phyloP scores from a whole-genome alignment of 2,888 invertebrate species.

The Ommatoiulus sabulosus region DNA sequence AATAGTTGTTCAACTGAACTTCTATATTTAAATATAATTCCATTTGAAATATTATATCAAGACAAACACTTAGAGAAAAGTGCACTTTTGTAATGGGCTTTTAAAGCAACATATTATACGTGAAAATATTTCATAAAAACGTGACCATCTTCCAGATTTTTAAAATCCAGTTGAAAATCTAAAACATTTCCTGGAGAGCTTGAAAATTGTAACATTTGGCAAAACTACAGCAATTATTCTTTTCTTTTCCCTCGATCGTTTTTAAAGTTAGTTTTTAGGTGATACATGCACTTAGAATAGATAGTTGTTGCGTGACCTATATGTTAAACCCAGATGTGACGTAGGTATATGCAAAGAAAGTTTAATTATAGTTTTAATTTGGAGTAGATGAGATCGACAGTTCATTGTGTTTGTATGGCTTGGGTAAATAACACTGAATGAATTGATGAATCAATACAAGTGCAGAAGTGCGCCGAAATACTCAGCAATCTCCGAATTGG shows the following conservation, averaged over 20 bases:
- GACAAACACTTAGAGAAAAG: too few relatives aligned
- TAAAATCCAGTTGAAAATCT: too few relatives aligned
- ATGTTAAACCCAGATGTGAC: neutral
- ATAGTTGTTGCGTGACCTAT: neutral
- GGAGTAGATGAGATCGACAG: conserved; percentile 14
- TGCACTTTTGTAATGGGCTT: too few relatives aligned
- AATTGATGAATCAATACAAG: conserved; percentile 12
- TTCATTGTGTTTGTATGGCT: conserved; percentile 26
- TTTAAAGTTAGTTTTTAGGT: neutral
- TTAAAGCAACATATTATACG: too few relatives aligned
- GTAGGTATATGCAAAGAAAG: neutral
- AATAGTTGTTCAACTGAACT: too few relatives aligned
- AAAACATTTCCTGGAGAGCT: too few relatives aligned
- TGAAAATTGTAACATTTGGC: too few relatives aligned
- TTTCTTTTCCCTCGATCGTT: neutral
- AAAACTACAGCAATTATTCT: too few relatives aligned
- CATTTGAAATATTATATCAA: too few relatives aligned
- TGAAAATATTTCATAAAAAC: too few relatives aligned
- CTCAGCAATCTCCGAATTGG: neutral
- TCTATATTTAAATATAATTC: too few relatives aligned
- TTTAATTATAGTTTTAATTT: conserved; percentile 47
- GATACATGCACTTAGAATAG: neutral
- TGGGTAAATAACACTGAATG: conserved; percentile 35
- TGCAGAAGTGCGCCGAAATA: neutral
- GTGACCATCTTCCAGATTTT: too few relatives aligned